Evolutionary conservation across 37 sponge, comb jelly and placozoan species (phyloP), one percentile per base, ranked within the genome.

Genomic region (Aplysina aerophoba): DNA sequence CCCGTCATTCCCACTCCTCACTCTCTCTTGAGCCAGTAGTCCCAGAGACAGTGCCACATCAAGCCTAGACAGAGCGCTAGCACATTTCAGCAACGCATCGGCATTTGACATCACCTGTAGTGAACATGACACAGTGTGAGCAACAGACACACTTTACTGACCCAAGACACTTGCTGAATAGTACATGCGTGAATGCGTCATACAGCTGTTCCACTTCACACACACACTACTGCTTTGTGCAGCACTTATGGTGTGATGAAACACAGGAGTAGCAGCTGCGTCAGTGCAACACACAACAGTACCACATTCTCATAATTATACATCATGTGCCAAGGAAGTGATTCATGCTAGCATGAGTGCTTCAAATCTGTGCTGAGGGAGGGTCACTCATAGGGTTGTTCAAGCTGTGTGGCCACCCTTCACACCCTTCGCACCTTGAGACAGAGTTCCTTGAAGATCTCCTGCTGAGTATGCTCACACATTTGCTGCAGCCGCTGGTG

Each of bases 31-130:
- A 21, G 96, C 96, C 28, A 88, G 65, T 0, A 72, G 56, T 21
- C 75, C 96, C 12, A 95, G 66, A 25, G 88, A 85, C 0, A 77
- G 57, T 25, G 86, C 28, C 33, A 95, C 89, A 83, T 95, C 96
- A 15, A 95, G 80, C 28, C 60, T 58, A 28, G 96, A 91, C 20
- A 95, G 80, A 0, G 91, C 71, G 0, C 39, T 15, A 22, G 91
- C 91, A 39, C 89, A 81, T 24, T 73, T 53, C 50, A 63, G 65
- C 31, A 95, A 85, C 15, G 79, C 67, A 15, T 79, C 84, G 0
- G 88, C 89, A 25, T 83, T 27, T 15, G 39, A 28, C 79, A 88
- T 83, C 62, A 94, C 84, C 95, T 94, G 68, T 13, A 36, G 12
- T 19, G 35, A 30, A 16, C 22, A 41, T 24, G 20, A 40, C 64